Conservation (phyloP, 2,888 invertebrate genomes). For the Cyclophora punctaria region DNA sequence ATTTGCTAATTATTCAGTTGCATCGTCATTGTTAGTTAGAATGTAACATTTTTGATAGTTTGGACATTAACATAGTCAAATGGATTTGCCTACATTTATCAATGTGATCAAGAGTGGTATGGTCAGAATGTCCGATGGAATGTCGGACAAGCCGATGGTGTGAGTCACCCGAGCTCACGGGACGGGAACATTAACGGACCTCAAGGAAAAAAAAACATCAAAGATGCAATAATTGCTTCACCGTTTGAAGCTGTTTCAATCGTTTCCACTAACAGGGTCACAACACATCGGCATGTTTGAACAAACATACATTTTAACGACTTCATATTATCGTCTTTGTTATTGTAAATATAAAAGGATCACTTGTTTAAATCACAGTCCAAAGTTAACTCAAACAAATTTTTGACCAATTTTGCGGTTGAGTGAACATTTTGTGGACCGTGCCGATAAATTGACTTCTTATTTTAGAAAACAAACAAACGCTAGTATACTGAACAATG, state of each 20-base stretch:
- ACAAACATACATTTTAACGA: constrained; percentile 27
- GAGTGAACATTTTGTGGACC: background rate
- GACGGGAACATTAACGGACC: constrained; percentile 37
- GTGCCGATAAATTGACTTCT: too few species aligned
- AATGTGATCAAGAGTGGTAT: constrained; percentile 39
- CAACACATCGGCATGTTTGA: constrained; percentile 20
- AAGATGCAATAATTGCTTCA: constrained; percentile 30
- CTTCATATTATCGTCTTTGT: constrained; percentile 26
- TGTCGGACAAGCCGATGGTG: constrained; percentile 40
- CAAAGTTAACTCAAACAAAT: constrained; percentile 17
- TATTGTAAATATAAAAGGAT: constrained; percentile 15
- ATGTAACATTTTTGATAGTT: constrained; percentile 17
- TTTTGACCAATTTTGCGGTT: constrained; percentile 11
- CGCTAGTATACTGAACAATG: too few species aligned
- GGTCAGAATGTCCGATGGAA: constrained; percentile 53
- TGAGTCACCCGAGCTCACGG: constrained; percentile 53
- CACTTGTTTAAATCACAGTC: constrained; percentile 13
- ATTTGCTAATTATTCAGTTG: constrained; percentile 22
- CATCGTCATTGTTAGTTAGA: background rate
- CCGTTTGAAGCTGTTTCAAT: constrained; percentile 20
- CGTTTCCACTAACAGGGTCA: constrained; percentile 19
- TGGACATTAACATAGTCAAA: constrained; percentile 24
- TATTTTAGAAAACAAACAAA: too few species aligned
- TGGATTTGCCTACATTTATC: constrained; percentile 23
- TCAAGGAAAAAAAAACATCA: constrained; percentile 26